Evolutionary conservation across 2,113 vertebrate species (phyloP).

Genomic region (Thryonomys swinderianus): DNA sequence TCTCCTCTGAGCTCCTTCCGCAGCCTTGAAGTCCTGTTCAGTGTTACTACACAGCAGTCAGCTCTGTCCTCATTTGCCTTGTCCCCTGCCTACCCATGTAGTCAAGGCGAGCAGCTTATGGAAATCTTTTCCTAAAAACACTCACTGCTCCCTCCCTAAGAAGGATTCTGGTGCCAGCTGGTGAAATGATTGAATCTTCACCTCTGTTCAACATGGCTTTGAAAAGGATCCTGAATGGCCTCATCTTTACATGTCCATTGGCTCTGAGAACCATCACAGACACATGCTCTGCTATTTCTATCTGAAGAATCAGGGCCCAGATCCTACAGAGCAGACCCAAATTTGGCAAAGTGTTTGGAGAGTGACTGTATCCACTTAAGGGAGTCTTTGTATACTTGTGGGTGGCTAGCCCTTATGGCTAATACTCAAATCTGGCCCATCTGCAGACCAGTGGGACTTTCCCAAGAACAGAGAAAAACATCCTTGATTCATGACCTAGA

Average conservation of each 20-base stretch:
- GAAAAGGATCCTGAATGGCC: conserved; percentile 60
- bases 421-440: conserved; percentile 69
- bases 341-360: conserved; percentile 71
- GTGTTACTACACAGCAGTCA: neutral
- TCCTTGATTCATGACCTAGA: conserved; percentile 46
- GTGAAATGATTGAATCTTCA: conserved; percentile 64
- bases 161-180: conserved; percentile 50
- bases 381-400: conserved; percentile 76
- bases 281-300: conserved; percentile 56
- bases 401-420: conserved; percentile 73
- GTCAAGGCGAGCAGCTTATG: conserved; percentile 59
- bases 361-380: conserved; percentile 69
- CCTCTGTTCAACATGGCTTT: conserved; percentile 56
- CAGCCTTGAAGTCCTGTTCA: neutral
- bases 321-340: conserved; percentile 63
- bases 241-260: neutral
- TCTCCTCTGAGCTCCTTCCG: neutral
- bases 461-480: conserved; percentile 55
- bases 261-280: conserved; percentile 55
- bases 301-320: conserved; percentile 61
- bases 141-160: conserved; percentile 30
- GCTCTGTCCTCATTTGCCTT: conserved; percentile 32
- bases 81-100: conserved; percentile 22
- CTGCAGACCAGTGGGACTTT: conserved; percentile 62
- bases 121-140: conserved; percentile 50